Conservation (phyloP, 2,888 invertebrate species). For the Coelopa pilipes region DNA sequence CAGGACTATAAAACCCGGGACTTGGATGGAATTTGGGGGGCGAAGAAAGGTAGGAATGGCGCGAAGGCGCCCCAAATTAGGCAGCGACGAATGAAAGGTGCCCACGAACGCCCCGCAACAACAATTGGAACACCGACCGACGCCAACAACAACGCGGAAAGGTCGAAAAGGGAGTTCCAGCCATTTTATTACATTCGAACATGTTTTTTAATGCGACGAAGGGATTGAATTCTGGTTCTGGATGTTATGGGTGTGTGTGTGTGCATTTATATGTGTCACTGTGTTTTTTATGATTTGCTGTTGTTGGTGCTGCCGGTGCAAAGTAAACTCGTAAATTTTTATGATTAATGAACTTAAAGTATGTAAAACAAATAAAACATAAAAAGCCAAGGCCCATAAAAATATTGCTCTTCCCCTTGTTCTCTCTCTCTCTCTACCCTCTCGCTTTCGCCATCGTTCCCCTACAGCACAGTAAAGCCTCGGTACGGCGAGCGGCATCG, state of each 20-base stretch:
- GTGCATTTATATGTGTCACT: slow-evolving; percentile 7
- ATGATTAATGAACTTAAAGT: slow-evolving; percentile 29
- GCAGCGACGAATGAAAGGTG: not conserved
- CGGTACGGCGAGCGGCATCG: too few species aligned
- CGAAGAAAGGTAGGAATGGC: not conserved
- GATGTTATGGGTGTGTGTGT: slow-evolving; percentile 1
- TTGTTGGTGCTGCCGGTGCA: slow-evolving; percentile 3
- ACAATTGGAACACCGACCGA: too few species aligned
- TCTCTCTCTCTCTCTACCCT: too few species aligned
- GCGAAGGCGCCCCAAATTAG: slow-evolving; percentile 12
- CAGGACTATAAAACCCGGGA: too few species aligned
- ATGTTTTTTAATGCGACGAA: slow-evolving; percentile 20
- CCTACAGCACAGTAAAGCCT: too few species aligned
- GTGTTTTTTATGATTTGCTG: not conserved
- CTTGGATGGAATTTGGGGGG: too few species aligned
- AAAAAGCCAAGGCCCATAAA: slow-evolving; percentile 10
- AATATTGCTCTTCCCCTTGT: not conserved
- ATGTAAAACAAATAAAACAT: slow-evolving; percentile 12
- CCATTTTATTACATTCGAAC: slow-evolving; percentile 11
- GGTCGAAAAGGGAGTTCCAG: not conserved
- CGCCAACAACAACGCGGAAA: not conserved
- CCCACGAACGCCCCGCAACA: too few species aligned
- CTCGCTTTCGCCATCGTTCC: too few species aligned
- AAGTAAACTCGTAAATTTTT: slow-evolving; percentile 32
- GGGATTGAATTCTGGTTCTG: slow-evolving; percentile 14